Percentiles rank a stretch among this genome's conserved stretches.
Conservation (phyloP, 2,797 vertebrate genomes). For the Aphelocoma californica region DNA sequence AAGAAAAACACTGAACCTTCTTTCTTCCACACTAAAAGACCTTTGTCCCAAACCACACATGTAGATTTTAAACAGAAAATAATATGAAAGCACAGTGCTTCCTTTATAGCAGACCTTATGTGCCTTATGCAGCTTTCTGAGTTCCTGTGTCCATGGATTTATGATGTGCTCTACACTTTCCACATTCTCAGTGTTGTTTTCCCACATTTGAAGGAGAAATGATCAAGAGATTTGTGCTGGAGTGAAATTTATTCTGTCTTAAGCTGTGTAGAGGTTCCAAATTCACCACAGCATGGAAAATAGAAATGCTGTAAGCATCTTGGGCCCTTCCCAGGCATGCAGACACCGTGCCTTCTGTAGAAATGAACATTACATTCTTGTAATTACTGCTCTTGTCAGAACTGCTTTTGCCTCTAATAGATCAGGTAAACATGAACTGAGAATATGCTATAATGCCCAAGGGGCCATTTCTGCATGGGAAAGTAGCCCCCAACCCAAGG, state of each 20-base stretch:
- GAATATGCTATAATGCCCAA: neutral
- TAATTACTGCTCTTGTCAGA: constrained; percentile 36
- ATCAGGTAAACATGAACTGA: constrained; percentile 40
- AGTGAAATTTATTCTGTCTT: constrained; percentile 80
- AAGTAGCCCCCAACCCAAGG: neutral
- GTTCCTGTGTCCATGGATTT: constrained; percentile 80
- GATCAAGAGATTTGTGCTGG: constrained; percentile 79
- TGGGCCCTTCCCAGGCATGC: constrained; percentile 67
- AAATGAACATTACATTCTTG: constrained; percentile 47
- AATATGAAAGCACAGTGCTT: constrained; percentile 80
- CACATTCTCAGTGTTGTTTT: constrained; percentile 76
- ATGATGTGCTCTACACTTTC: constrained; percentile 78
- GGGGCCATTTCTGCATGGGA: neutral
- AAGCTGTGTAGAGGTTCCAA: constrained; percentile 77
- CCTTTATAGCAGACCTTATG: constrained; percentile 77
- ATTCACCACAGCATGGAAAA: constrained; percentile 79
- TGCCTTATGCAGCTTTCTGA: constrained; percentile 74
- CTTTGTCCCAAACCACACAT: constrained; percentile 82
- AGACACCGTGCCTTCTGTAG: constrained; percentile 55
- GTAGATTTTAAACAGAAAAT: constrained; percentile 80
- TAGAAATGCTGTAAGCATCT: constrained; percentile 74
- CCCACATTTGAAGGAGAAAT: constrained; percentile 80
- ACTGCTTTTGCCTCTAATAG: constrained; percentile 26
- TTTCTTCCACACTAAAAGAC: constrained; percentile 79
- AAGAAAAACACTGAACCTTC: constrained; percentile 74